Conservation (phyloP, 2,797 vertebrate genomes). For the Phaenicophaeus curvirostris region DNA sequence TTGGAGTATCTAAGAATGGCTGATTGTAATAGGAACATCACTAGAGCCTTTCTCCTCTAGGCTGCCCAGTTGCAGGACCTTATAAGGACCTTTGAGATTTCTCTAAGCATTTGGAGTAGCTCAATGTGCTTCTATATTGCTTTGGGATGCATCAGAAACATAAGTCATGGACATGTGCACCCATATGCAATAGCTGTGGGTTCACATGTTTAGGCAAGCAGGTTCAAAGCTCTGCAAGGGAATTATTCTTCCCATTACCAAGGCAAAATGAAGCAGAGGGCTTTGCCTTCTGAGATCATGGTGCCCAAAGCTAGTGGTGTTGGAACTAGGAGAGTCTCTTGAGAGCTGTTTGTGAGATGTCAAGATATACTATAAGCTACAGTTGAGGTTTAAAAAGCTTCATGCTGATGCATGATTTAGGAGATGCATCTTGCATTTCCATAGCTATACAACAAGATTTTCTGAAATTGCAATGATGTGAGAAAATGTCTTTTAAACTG, state of each 20-base stretch:
- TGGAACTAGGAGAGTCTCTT: neutral
- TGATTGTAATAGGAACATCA: neutral
- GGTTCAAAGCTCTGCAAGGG: neutral
- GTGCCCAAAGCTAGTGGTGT: neutral
- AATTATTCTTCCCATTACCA: neutral
- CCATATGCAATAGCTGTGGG: neutral
- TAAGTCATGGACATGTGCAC: accelerated
- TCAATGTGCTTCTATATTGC: neutral
- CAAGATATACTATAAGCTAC: constrained; percentile 44
- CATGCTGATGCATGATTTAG: neutral
- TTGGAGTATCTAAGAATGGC: neutral
- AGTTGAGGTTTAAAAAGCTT: constrained; percentile 32
- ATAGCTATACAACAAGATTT: constrained; percentile 40
- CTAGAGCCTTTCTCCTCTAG: neutral
- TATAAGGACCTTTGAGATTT: neutral
- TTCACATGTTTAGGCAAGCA: neutral
- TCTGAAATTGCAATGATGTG: constrained; percentile 48
- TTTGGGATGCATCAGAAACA: neutral
- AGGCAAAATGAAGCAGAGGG: neutral
- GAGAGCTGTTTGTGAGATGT: neutral
- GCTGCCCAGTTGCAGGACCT: neutral
- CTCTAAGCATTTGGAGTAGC: neutral
- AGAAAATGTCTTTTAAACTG: constrained; percentile 58
- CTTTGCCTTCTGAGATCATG: neutral
- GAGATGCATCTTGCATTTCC: constrained; percentile 35